phyloP scores from a whole-genome alignment of 92 coral and sea anemone genomes.

The Epizoanthus stellaris region DNA sequence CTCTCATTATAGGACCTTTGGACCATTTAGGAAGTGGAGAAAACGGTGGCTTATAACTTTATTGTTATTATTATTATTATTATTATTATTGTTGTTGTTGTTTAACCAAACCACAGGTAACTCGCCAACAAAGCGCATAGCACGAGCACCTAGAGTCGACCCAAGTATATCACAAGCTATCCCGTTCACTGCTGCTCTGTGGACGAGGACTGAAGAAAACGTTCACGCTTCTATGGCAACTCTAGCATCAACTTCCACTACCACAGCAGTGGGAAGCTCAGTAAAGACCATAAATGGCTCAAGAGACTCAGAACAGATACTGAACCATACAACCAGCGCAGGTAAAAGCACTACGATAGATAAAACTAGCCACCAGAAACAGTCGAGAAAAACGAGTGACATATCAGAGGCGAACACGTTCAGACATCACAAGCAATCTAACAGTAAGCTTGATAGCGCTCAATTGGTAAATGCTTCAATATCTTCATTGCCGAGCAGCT shows the following conservation, averaged over 20 bases:
- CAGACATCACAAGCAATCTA: neutral
- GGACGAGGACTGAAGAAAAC: neutral
- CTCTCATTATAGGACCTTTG: no score
- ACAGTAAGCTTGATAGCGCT: no score
- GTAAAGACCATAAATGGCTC: neutral
- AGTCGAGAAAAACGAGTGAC: neutral
- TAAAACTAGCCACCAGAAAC: neutral
- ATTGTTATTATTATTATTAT: neutral
- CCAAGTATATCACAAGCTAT: constrained; percentile 24
- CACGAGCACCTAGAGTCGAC: constrained; percentile 38
- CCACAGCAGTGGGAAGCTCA: neutral
- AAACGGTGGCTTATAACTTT: no score
- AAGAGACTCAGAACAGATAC: neutral
- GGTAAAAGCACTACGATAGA: no score
- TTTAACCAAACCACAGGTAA: constrained; percentile 22
- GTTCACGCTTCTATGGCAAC: neutral
- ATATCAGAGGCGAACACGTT: neutral
- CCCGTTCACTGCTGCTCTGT: constrained; percentile 18
- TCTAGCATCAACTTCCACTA: neutral
- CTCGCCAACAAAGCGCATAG: constrained; percentile 17
- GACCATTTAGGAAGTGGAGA: no score
- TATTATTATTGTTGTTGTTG: neutral
- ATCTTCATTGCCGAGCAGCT: no score
- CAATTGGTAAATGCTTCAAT: no score
- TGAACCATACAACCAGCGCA: neutral